These are phyloP conservation scores for Sapayoa aenigma DNA, from an alignment of 2,113 vertebrate species.

Conservation along the genomic window DNA sequence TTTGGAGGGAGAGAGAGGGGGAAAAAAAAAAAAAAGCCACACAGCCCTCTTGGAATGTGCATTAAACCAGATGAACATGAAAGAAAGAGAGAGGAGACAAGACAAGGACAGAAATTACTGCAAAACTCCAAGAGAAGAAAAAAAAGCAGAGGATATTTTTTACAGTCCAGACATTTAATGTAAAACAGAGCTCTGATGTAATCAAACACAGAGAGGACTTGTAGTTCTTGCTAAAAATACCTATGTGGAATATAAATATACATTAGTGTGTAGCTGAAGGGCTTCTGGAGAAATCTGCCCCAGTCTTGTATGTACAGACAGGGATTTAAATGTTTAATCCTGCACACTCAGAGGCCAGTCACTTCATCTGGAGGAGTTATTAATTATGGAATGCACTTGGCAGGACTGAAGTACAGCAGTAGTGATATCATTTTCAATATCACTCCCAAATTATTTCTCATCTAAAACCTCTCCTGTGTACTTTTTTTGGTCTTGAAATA, in stretches of 20 bases:
- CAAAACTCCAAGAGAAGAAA: not conserved
- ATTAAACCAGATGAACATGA: not conserved
- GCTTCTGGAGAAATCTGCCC: constrained; percentile 13
- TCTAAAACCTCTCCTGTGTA: not conserved
- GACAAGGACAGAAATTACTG: not conserved
- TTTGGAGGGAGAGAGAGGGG: not conserved
- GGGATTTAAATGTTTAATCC: constrained; percentile 61
- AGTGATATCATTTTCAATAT: constrained; percentile 18
- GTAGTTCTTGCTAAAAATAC: constrained; percentile 60
- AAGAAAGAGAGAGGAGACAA: not conserved
- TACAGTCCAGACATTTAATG: not conserved
- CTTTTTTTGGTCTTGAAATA: not conserved
- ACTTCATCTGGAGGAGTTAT: constrained; percentile 43
- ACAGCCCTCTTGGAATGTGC: not conserved
- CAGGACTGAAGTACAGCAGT: not conserved
- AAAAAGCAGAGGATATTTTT: not conserved
- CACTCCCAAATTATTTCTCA: constrained; percentile 41
- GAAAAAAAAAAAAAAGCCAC: no score
- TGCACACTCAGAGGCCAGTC: constrained; percentile 27
- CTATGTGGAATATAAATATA: constrained; percentile 36
- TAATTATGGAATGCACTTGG: constrained; percentile 53
- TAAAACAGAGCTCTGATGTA: constrained; percentile 17
- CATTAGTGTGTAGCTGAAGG: constrained; percentile 12
- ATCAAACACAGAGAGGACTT: constrained; percentile 34
- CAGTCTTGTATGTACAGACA: constrained; percentile 39